Conservation (phyloP, 1,140 invertebrate species). For the Pinna nobilis region DNA sequence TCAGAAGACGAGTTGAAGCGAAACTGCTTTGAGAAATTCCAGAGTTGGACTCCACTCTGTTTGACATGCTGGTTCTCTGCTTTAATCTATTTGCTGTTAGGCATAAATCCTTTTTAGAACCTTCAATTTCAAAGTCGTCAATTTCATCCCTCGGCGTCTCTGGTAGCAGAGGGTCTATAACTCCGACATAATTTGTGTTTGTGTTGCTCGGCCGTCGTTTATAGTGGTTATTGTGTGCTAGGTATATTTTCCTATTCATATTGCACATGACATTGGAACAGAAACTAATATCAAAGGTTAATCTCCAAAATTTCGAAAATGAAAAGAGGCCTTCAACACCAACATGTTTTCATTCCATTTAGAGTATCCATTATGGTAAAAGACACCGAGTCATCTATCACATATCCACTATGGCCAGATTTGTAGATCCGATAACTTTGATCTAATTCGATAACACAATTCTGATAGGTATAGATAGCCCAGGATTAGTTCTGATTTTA, state of each 20-base stretch:
- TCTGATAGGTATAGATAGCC: no score
- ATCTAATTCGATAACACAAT: no score
- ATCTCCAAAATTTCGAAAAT: no score
- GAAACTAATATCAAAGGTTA: no score
- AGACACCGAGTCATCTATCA: no score
- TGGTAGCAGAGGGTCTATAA: neutral
- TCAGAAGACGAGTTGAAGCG: neutral
- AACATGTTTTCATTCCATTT: no score
- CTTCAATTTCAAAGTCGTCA: conserved; percentile 4
- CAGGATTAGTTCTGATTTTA: no score
- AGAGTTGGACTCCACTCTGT: neutral
- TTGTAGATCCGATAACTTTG: no score
- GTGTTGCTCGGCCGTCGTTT: conserved; percentile 3
- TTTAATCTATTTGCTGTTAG: neutral
- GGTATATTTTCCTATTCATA: conserved; percentile 16
- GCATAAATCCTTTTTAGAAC: conserved; percentile 9
- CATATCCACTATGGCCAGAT: no score
- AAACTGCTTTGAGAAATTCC: neutral
- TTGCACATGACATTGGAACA: no score
- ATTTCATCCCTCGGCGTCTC: neutral
- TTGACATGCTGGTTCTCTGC: neutral
- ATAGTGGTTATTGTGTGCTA: conserved; percentile 10
- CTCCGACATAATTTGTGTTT: neutral
- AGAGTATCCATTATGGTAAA: no score
- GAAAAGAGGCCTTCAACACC: no score